Percentiles rank a stretch among this genome's conserved stretches.
phyloP scores from a whole-genome alignment of 2,113 vertebrate genomes.

The Pionites leucogaster region DNA sequence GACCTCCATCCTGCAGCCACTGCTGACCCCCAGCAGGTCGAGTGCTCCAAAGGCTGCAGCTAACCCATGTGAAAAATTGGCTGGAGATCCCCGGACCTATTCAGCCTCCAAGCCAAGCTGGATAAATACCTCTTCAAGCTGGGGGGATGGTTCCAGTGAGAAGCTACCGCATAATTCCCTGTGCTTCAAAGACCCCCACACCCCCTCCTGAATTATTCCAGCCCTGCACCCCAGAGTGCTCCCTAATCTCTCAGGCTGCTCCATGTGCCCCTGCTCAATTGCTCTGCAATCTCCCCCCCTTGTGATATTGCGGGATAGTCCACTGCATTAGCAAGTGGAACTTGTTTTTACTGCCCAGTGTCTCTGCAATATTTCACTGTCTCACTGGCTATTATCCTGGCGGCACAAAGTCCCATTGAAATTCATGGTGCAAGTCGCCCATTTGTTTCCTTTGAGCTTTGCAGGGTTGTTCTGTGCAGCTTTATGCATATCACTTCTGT shows the following conservation, averaged over 20 bases:
- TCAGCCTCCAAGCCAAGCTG: neutral
- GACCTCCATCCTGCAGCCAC: neutral
- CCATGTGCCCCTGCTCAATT: accelerated
- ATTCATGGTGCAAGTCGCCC: constrained; percentile 54
- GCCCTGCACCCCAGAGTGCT: accelerated
- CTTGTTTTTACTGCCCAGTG: constrained; percentile 54
- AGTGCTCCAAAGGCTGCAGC: neutral
- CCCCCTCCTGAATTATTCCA: neutral
- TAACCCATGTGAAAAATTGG: constrained; percentile 17
- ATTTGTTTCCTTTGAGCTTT: constrained; percentile 69
- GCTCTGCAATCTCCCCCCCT: neutral
- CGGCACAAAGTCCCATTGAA: constrained; percentile 64
- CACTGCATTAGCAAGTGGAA: neutral
- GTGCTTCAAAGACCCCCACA: neutral
- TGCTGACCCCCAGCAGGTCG: neutral
- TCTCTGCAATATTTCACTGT: constrained; percentile 63
- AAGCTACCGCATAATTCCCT: neutral
- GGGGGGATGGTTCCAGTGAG: neutral
- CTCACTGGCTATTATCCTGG: constrained; percentile 60
- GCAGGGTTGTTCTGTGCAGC: constrained; percentile 47
- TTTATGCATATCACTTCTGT: constrained; percentile 62
- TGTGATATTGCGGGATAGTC: neutral
- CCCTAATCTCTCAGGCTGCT: neutral
- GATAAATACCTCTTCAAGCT: neutral
- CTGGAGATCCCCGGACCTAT: neutral